These are phyloP conservation scores for Deroptyus accipitrinus DNA, from an alignment of 2,113 vertebrate genomes.

Conservation along the genomic window DNA sequence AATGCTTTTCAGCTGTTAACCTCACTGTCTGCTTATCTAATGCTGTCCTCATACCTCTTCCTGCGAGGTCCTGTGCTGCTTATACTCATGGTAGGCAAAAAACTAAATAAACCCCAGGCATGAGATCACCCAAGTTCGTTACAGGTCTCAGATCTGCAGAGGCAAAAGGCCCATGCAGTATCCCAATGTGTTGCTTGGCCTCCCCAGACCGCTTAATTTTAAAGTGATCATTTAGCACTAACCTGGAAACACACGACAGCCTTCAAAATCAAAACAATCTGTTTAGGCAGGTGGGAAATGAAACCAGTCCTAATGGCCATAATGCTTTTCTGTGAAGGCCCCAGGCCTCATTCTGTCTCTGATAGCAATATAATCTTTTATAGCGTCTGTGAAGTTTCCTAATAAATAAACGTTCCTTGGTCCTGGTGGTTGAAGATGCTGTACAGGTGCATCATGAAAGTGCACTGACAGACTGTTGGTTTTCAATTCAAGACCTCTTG, in stretches of 20 bases:
- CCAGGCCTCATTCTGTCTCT: conserved; percentile 43
- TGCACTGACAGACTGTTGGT: conserved; percentile 1
- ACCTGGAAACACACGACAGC: conserved; percentile 40
- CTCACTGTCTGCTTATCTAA: not conserved
- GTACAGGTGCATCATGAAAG: conserved; percentile 69
- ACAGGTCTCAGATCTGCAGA: not conserved
- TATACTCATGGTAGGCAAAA: not conserved
- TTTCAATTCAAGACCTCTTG: conserved; percentile 51
- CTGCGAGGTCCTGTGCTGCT: not conserved
- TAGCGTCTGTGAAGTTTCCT: conserved; percentile 62
- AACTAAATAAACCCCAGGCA: not conserved
- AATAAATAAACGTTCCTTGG: conserved; percentile 53
- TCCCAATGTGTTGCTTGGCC: not conserved
- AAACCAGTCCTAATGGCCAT: conserved; percentile 9
- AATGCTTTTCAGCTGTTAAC: not conserved
- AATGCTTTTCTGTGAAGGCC: conserved; percentile 47
- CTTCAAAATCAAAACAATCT: conserved; percentile 64
- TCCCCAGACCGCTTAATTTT: conserved; percentile 5
- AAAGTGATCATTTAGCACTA: conserved; percentile 52
- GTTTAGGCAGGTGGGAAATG: conserved; percentile 58
- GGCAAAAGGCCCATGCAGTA: not conserved
- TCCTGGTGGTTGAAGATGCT: conserved; percentile 61
- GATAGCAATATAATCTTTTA: conserved; percentile 69
- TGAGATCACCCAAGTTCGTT: not conserved
- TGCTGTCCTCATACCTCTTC: not conserved